These are phyloP conservation scores for Agrilus biguttatus DNA, from an alignment of 2,888 invertebrate species.

Conservation along the genomic window DNA sequence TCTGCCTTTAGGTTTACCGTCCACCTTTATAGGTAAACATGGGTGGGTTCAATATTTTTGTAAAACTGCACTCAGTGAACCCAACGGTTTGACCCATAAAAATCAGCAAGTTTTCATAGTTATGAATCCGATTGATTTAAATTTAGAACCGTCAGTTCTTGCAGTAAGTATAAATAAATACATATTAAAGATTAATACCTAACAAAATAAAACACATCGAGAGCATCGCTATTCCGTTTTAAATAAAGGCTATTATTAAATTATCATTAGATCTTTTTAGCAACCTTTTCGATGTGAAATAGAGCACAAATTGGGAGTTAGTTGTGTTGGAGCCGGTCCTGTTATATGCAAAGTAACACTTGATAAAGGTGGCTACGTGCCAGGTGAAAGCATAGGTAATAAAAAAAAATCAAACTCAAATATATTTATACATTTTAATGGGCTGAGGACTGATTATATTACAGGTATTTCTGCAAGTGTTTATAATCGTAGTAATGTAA, in stretches of 20 bases:
- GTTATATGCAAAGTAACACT: constrained; percentile 75
- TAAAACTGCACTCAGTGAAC: constrained; percentile 77
- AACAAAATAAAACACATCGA: neutral
- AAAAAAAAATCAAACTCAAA: neutral
- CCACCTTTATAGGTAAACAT: constrained; percentile 84
- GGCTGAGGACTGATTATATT: no score
- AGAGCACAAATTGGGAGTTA: constrained; percentile 78
- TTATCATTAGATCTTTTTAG: constrained; percentile 28
- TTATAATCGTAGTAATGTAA: constrained; percentile 71
- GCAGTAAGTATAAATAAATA: constrained; percentile 59
- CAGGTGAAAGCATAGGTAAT: constrained; percentile 82
- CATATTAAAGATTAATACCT: no score
- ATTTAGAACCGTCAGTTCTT: constrained; percentile 74
- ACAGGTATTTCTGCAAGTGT: constrained; percentile 60
- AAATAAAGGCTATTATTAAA: neutral
- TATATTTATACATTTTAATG: no score
- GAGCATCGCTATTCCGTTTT: neutral
- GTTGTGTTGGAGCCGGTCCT: constrained; percentile 76
- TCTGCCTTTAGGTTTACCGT: constrained; percentile 76
- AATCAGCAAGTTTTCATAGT: constrained; percentile 96
- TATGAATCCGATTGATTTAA: constrained; percentile 89
- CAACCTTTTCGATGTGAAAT: constrained; percentile 84
- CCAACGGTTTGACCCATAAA: constrained; percentile 80
- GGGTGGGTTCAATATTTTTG: constrained; percentile 94
- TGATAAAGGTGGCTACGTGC: constrained; percentile 87